Evolutionary conservation across 2,888 invertebrate species (phyloP).

Genomic region (Himalopsyche anomala): DNA sequence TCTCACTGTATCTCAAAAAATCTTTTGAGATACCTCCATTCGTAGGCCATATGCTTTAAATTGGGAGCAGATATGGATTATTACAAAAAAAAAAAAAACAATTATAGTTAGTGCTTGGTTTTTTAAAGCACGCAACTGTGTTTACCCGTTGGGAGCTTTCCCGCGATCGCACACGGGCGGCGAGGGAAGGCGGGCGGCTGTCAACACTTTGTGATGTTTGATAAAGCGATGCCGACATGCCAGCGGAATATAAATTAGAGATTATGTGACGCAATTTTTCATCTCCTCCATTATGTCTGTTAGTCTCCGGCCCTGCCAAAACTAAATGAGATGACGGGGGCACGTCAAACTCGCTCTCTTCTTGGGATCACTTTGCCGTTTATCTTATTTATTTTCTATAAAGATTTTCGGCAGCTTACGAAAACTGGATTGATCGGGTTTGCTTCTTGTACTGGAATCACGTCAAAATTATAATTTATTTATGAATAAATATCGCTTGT

Average conservation of each 20-base stretch:
- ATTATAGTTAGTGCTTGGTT: too few species aligned
- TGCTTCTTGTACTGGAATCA: not conserved
- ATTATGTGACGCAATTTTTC: conserved; percentile 75
- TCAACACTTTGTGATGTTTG: conserved; percentile 63
- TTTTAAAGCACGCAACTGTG: not conserved
- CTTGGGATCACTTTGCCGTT: conserved; percentile 36
- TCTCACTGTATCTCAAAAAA: too few species aligned
- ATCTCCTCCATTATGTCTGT: conserved; percentile 67
- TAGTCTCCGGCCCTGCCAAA: conserved; percentile 39
- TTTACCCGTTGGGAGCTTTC: conserved; percentile 1
- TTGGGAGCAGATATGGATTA: too few species aligned
- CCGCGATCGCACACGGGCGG: conserved; percentile 40
- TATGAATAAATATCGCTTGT: conserved; percentile 39
- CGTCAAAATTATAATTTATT: conserved; percentile 39
- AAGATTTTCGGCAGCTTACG: conserved; percentile 50
- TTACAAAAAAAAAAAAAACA: too few species aligned
- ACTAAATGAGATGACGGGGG: conserved; percentile 50
- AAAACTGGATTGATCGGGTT: conserved; percentile 35
- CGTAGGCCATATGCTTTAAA: too few species aligned
- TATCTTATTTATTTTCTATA: conserved; percentile 56
- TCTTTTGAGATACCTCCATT: too few species aligned
- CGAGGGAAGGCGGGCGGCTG: conserved; percentile 46
- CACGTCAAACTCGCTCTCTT: conserved; percentile 50
- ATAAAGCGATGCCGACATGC: conserved; percentile 64
- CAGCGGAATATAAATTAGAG: conserved; percentile 77